Percentiles rank a stretch among this genome's conserved stretches.
Evolutionary conservation across 2,797 vertebrate genomes (phyloP).

Genomic region (Squalus acanthias): DNA sequence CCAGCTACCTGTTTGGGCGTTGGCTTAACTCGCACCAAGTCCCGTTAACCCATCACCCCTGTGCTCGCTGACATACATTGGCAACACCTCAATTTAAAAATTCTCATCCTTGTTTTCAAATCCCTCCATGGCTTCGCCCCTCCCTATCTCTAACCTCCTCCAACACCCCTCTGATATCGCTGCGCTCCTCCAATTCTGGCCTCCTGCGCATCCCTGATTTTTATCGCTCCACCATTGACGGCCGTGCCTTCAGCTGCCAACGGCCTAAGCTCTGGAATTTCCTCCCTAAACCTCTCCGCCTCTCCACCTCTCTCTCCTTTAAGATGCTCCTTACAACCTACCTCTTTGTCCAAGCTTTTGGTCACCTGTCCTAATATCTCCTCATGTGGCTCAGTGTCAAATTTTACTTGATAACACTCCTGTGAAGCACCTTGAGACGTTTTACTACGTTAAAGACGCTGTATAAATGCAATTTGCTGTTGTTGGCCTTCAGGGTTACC

Average conservation of each 20-base stretch:
- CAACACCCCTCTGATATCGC: background rate
- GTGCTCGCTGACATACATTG: background rate
- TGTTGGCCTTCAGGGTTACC: no score
- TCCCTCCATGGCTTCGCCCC: background rate
- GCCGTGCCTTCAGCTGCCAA: no score
- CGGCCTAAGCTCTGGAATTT: no score
- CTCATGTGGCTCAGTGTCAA: no score
- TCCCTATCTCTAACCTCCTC: background rate
- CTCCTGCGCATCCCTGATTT: no score
- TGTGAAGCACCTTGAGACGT: background rate
- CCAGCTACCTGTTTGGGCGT: background rate
- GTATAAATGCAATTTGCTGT: no score
- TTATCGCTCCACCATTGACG: no score
- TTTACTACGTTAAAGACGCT: no score
- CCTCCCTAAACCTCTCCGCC: no score
- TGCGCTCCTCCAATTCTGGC: no score
- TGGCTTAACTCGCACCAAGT: background rate
- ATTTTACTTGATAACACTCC: background rate
- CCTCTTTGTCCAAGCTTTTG: background rate
- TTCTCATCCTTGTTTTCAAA: background rate
- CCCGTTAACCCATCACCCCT: background rate
- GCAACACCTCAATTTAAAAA: background rate
- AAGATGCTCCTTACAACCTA: background rate
- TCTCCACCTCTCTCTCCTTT: background rate
- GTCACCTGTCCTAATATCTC: no score